These are phyloP conservation scores for Siniperca undulata DNA, from an alignment of 2,797 vertebrate genomes.

Conservation along the genomic window DNA sequence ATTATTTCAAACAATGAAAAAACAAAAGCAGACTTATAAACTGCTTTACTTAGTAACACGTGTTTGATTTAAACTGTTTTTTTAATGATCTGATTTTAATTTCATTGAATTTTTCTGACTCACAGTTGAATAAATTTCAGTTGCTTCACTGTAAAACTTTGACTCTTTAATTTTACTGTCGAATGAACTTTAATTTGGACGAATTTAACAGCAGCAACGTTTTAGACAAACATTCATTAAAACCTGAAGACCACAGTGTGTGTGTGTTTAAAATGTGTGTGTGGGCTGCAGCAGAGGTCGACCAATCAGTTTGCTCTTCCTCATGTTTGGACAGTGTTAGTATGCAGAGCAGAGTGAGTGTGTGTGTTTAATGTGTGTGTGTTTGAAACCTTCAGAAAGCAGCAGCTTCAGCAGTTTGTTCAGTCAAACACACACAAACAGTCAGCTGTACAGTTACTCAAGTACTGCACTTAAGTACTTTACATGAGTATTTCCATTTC, in stretches of 20 bases:
- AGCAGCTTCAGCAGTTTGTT: constrained; percentile 26
- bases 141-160: background rate
- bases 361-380: background rate
- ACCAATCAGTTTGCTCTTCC: constrained; percentile 39
- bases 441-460: background rate
- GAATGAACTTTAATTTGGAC: too few relatives aligned
- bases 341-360: constrained; percentile 32
- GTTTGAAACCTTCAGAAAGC: constrained; percentile 10
- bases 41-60: background rate
- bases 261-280: background rate
- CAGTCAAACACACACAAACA: background rate
- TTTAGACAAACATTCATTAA: background rate
- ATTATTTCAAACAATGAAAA: background rate
- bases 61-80: background rate
- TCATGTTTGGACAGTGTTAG: constrained; percentile 43
- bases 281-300: constrained; percentile 34
- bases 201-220: background rate
- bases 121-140: background rate
- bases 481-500: background rate
- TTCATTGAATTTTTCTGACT: background rate
- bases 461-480: background rate
- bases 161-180: background rate
- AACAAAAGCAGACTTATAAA: too few relatives aligned
- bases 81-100: background rate
- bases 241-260: background rate